These are phyloP conservation scores for Oryzias melastigma DNA, from an alignment of 2,113 vertebrate species.

Conservation along the genomic window DNA sequence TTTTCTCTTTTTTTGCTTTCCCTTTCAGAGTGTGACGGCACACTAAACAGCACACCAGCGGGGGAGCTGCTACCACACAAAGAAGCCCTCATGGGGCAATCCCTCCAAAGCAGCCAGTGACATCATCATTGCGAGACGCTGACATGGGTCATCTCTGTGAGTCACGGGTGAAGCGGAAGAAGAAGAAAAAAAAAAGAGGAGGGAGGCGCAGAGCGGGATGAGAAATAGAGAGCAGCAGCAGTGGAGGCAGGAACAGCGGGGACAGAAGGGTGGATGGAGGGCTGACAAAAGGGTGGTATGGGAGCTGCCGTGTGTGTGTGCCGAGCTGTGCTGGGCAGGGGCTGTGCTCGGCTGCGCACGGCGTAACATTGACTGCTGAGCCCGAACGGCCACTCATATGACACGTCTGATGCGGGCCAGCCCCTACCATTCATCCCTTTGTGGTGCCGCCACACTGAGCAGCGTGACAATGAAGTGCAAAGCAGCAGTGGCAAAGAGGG, in stretches of 20 bases:
- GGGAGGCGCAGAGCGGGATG: slow-evolving; percentile 33
- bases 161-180: slow-evolving; percentile 69
- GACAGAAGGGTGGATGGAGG: slow-evolving; percentile 37
- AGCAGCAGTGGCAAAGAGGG: slow-evolving; percentile 77
- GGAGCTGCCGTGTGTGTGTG: slow-evolving; percentile 32
- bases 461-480: slow-evolving; percentile 80
- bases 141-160: slow-evolving; percentile 66
- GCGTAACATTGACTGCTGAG: slow-evolving; percentile 61
- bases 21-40: slow-evolving; percentile 23
- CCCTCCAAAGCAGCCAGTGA: slow-evolving; percentile 62
- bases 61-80: slow-evolving; percentile 58
- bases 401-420: slow-evolving; percentile 79
- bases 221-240: slow-evolving; percentile 31
- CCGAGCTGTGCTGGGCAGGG: slow-evolving; percentile 15
- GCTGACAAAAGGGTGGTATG: slow-evolving; percentile 52
- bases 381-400: slow-evolving; percentile 77
- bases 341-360: slow-evolving; percentile 51
- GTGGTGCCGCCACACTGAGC: slow-evolving; percentile 78
- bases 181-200: slow-evolving; percentile 40
- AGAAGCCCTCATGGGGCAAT: slow-evolving; percentile 60
- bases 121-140: slow-evolving; percentile 74
- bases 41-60: slow-evolving; percentile 45
- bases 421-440: slow-evolving; percentile 78
- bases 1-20: not conserved
- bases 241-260: slow-evolving; percentile 37